Percentiles rank a stretch among this genome's conserved stretches.
Conservation (phyloP, 53 echinoderm and acorn worm species). For the Glandiceps talaboti region DNA sequence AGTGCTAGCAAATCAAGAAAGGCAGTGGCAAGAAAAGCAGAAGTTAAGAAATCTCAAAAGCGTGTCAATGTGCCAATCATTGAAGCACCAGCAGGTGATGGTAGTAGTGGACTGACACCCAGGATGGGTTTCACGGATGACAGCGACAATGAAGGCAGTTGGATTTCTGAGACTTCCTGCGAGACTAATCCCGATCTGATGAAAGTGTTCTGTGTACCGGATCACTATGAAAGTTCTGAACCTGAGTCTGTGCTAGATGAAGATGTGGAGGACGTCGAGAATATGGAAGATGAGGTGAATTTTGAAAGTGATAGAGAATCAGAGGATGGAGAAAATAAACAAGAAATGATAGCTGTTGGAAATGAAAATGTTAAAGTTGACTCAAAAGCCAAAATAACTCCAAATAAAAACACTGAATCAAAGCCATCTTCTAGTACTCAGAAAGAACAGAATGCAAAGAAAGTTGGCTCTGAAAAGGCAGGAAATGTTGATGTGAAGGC, state of each 20-base stretch:
- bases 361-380: background rate
- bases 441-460: background rate
- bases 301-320: background rate
- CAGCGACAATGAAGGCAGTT: background rate
- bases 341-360: background rate
- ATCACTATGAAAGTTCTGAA: slow-evolving; percentile 21
- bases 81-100: background rate
- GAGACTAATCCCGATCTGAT: slow-evolving; percentile 87
- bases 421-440: background rate
- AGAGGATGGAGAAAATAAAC: background rate
- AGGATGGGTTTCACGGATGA: background rate
- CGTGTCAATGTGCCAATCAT: background rate
- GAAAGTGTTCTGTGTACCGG: slow-evolving; percentile 62
- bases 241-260: background rate
- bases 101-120: background rate
- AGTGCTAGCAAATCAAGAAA: background rate
- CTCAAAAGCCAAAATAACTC: background rate
- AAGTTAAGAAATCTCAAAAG: background rate
- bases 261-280: background rate
- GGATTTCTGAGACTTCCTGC: slow-evolving; percentile 21
- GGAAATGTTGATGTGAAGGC: too few relatives aligned
- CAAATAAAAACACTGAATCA: background rate
- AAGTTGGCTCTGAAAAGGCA: background rate
- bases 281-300: background rate
- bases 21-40: background rate